phyloP scores from a whole-genome alignment of 2,113 vertebrate species.

The Sarotherodon lohbergeri region DNA sequence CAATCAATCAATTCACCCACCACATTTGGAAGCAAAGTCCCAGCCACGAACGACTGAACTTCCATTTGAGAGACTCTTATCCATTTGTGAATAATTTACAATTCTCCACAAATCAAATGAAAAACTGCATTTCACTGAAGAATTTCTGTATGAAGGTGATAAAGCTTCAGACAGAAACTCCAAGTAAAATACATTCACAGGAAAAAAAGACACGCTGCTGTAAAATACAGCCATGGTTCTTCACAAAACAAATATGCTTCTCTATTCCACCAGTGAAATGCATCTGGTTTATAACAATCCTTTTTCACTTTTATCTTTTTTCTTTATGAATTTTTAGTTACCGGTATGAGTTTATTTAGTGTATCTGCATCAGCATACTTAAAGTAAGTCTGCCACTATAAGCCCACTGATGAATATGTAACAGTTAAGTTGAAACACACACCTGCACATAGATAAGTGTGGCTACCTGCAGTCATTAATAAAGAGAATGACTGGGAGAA shows the following conservation, averaged over 20 bases:
- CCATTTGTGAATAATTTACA: neutral
- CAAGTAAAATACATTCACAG: too few species aligned
- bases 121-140: neutral
- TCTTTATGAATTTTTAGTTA: neutral
- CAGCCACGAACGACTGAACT: neutral
- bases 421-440: neutral
- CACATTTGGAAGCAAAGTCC: neutral
- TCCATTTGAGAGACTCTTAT: neutral
- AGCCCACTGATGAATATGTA: neutral
- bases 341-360: neutral
- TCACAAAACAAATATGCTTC: neutral
- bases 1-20: neutral
- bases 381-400: neutral
- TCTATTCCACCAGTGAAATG: neutral
- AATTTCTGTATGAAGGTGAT: neutral
- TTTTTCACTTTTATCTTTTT: neutral
- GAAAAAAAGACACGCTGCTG: neutral
- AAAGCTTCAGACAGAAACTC: neutral
- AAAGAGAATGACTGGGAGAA: constrained; percentile 5
- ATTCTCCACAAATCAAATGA: neutral
- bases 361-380: neutral
- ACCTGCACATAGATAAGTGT: neutral
- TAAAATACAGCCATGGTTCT: neutral
- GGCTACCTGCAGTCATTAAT: constrained; percentile 41
- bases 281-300: neutral